A percentile compares a stretch with the other conserved stretches of the same genome.
These are phyloP conservation scores for Ariolimax columbianus DNA, from an alignment of 2,888 invertebrate species.

Conservation along the genomic window DNA sequence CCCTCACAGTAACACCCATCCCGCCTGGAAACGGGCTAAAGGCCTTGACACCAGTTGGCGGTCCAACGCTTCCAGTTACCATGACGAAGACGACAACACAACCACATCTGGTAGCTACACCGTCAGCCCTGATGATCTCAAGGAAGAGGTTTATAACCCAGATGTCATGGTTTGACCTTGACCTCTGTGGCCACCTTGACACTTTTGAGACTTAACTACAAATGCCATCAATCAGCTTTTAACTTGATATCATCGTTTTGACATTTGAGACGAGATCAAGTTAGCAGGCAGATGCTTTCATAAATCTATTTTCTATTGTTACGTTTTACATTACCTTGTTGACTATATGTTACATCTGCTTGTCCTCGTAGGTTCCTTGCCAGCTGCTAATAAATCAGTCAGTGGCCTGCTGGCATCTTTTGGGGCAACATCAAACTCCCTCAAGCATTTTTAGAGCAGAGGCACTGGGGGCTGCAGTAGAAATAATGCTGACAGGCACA, in stretches of 20 bases:
- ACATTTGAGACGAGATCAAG: neutral
- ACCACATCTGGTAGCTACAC: constrained; percentile 57
- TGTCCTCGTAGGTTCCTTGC: no score
- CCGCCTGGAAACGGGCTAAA: constrained; percentile 51
- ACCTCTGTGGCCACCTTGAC: neutral
- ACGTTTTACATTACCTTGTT: no score
- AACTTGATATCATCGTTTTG: neutral
- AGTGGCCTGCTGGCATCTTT: no score
- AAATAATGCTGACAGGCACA: no score
- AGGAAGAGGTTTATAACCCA: constrained; percentile 49
- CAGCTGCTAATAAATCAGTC: no score
- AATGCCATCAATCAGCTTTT: no score
- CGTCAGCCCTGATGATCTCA: constrained; percentile 50
- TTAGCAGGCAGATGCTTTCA: neutral
- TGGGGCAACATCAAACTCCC: no score
- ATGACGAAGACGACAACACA: constrained; percentile 51
- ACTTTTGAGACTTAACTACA: neutral
- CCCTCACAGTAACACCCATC: constrained; percentile 38
- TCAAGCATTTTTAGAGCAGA: no score
- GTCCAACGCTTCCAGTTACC: constrained; percentile 26
- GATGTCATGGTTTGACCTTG: constrained; percentile 53
- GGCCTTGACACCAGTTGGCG: constrained; percentile 54
- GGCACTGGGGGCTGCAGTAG: no score
- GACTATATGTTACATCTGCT: no score
- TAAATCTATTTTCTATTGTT: neutral